Conservation (phyloP, 2,888 invertebrate genomes). For the Spisula solida region DNA sequence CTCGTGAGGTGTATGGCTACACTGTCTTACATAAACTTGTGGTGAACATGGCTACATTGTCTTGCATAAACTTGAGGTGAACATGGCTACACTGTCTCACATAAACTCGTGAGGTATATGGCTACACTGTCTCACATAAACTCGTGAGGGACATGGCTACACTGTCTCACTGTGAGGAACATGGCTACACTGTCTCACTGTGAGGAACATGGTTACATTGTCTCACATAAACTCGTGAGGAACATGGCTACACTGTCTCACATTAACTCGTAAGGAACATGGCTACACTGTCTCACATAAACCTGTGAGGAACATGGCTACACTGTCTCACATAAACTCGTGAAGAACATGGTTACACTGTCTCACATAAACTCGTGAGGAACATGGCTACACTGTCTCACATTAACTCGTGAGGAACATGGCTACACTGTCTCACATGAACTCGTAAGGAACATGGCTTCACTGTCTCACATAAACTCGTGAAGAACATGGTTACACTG, state of each 20-base stretch:
- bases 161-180: too few relatives aligned
- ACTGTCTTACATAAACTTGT: conserved; percentile 1
- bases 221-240: too few relatives aligned
- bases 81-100: neutral
- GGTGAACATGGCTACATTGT: neutral
- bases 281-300: neutral
- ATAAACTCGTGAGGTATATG: neutral
- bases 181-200: too few relatives aligned
- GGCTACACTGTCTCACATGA: neutral
- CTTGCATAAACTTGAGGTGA: neutral
- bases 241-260: too few relatives aligned
- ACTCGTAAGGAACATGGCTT: neutral
- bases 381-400: neutral
- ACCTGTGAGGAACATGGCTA: neutral
- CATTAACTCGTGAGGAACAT: neutral
- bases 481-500: neutral
- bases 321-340: neutral
- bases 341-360: neutral
- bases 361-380: too few relatives aligned
- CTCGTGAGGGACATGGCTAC: neutral
- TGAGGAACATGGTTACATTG: too few relatives aligned
- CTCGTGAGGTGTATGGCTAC: neutral
- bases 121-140: neutral
- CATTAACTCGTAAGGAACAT: neutral
- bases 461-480: neutral